Percentiles rank a stretch among this genome's conserved stretches.
Conservation (phyloP, 2,113 vertebrate genomes). For the Crotalus helleri region DNA sequence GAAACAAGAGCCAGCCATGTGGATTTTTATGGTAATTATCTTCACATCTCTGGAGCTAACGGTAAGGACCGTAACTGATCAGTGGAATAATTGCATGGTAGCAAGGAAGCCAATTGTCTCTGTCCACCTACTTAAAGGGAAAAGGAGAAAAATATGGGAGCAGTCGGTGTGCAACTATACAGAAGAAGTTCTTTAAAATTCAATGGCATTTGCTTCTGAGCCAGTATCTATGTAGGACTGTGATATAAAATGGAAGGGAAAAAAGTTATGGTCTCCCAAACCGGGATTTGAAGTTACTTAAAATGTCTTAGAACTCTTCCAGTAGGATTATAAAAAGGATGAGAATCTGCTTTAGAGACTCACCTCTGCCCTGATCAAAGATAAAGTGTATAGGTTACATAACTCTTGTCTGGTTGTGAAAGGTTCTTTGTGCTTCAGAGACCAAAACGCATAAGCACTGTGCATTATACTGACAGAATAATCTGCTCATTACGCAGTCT, state of each 20-base stretch:
- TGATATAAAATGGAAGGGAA: neutral
- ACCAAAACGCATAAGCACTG: neutral
- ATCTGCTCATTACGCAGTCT: neutral
- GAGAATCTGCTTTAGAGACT: neutral
- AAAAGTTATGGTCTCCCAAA: too few species aligned
- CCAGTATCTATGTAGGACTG: neutral
- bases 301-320: neutral
- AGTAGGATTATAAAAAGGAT: neutral
- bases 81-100: slow-evolving; percentile 33
- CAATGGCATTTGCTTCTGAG: neutral
- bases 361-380: neutral
- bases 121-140: neutral
- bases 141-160: neutral
- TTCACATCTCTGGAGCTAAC: slow-evolving; percentile 39
- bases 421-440: neutral
- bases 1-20: slow-evolving; percentile 47
- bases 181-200: neutral
- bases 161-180: neutral
- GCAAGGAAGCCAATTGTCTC: neutral
- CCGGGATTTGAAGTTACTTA: neutral
- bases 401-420: neutral
- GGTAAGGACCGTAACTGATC: slow-evolving; percentile 48
- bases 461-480: neutral
- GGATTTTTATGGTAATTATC: slow-evolving; percentile 45
- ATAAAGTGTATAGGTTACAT: neutral